These are phyloP conservation scores for Gambelia wislizenii DNA, from an alignment of 2,797 vertebrate genomes.

Conservation along the genomic window DNA sequence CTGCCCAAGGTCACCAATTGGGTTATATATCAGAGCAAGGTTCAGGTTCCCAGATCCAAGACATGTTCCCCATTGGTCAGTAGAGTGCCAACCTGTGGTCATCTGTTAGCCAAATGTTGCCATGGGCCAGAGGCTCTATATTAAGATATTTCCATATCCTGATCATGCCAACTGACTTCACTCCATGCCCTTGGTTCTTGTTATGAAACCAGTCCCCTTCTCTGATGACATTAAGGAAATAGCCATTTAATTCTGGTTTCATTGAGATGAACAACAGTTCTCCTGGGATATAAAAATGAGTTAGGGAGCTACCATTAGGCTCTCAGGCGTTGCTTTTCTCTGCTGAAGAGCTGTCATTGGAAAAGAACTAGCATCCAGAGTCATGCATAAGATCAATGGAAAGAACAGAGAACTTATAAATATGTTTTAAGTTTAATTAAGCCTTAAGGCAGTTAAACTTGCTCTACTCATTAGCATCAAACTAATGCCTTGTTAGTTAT, in stretches of 20 bases:
- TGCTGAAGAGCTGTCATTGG: not conserved
- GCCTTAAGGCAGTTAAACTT: constrained; percentile 14
- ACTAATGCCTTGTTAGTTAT: not conserved
- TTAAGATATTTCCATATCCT: not conserved
- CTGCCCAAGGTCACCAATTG: not conserved
- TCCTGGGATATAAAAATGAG: not conserved
- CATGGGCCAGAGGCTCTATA: not conserved
- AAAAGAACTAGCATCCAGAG: not conserved
- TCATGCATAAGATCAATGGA: constrained; percentile 37
- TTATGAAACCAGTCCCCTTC: too few species aligned
- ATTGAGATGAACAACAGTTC: not conserved
- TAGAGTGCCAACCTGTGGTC: not conserved
- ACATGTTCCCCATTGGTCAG: too few species aligned
- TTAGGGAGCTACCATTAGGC: constrained; percentile 1
- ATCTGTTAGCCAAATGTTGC: not conserved
- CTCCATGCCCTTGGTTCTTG: not conserved
- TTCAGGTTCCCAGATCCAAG: not conserved
- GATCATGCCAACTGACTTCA: not conserved
- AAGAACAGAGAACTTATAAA: constrained; percentile 30
- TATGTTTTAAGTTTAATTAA: constrained; percentile 47
- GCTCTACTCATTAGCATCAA: not conserved
- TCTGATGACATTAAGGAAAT: not conserved
- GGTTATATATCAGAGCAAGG: not conserved
- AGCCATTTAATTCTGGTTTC: not conserved
- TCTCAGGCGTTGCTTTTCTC: not conserved